Percentiles rank a stretch among this genome's conserved stretches.
phyloP scores from a whole-genome alignment of 2,113 vertebrate species.

The Capra hircus region DNA sequence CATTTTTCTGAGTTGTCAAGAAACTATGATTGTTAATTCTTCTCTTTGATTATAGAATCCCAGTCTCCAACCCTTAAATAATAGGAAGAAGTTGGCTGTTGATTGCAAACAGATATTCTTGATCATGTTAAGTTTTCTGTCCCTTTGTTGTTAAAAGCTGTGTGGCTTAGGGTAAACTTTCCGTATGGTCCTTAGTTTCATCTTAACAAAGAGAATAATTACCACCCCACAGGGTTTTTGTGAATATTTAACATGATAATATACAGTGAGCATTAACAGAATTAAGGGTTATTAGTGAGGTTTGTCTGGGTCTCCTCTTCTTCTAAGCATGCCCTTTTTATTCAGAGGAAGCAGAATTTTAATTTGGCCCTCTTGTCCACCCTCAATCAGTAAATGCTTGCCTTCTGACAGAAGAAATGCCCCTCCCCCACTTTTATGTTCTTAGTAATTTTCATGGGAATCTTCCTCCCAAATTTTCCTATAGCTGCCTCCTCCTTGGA shows the following conservation, averaged over 20 bases:
- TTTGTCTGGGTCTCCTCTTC: neutral
- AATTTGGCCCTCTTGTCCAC: neutral
- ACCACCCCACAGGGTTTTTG: neutral
- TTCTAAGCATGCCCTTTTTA: neutral
- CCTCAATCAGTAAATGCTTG: neutral
- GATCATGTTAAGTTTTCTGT: neutral
- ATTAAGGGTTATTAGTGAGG: neutral
- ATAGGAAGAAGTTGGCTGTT: neutral
- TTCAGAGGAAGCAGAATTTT: neutral
- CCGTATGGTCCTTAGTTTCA: neutral
- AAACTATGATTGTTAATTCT: neutral
- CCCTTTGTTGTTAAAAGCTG: neutral
- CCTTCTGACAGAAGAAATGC: neutral
- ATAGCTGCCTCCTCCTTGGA: neutral
- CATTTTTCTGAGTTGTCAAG: neutral
- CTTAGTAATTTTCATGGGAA: neutral
- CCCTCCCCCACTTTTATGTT: neutral
- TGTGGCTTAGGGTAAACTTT: neutral
- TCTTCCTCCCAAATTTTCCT: neutral
- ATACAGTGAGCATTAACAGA: neutral
- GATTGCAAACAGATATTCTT: neutral
- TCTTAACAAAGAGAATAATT: neutral
- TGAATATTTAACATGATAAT: neutral
- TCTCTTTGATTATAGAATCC: neutral
- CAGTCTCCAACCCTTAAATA: neutral